phyloP scores from a whole-genome alignment of 2,888 invertebrate genomes.

The Mimachlamys varia region DNA sequence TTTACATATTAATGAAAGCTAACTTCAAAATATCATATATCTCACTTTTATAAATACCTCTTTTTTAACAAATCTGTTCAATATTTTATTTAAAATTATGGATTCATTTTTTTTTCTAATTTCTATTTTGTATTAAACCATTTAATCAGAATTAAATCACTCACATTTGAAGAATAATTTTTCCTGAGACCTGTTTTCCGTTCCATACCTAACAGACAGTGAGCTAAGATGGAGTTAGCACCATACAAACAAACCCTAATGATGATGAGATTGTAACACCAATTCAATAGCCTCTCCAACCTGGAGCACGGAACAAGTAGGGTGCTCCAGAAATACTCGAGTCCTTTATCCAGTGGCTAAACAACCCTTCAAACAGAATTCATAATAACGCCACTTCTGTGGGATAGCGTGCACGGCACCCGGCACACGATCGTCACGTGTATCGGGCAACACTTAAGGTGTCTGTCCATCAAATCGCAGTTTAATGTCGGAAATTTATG shows the following conservation, averaged over 20 bases:
- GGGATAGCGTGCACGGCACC: slow-evolving; percentile 8
- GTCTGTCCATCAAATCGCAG: neutral
- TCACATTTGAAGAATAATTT: neutral
- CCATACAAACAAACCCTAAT: neutral
- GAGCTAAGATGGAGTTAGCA: neutral
- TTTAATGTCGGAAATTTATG: neutral
- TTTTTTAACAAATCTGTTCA: too few species aligned
- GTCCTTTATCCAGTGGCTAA: slow-evolving; percentile 25
- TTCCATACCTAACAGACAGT: neutral
- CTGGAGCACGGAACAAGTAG: slow-evolving; percentile 14
- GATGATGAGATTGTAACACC: slow-evolving; percentile 11
- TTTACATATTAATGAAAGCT: too few species aligned
- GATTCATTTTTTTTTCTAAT: too few species aligned
- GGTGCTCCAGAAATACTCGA: neutral
- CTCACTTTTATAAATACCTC: too few species aligned
- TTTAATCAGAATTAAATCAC: too few species aligned
- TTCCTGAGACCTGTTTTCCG: neutral
- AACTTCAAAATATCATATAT: too few species aligned
- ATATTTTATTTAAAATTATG: too few species aligned
- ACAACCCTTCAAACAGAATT: slow-evolving; percentile 33
- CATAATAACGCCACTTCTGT: neutral
- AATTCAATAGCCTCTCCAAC: neutral
- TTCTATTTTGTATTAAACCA: too few species aligned
- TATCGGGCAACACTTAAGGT: neutral
- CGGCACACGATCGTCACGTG: slow-evolving; percentile 22